These are phyloP conservation scores for Holothuria glaberrima DNA, from an alignment of 35 echinoderm and acorn worm species.

Conservation along the genomic window DNA sequence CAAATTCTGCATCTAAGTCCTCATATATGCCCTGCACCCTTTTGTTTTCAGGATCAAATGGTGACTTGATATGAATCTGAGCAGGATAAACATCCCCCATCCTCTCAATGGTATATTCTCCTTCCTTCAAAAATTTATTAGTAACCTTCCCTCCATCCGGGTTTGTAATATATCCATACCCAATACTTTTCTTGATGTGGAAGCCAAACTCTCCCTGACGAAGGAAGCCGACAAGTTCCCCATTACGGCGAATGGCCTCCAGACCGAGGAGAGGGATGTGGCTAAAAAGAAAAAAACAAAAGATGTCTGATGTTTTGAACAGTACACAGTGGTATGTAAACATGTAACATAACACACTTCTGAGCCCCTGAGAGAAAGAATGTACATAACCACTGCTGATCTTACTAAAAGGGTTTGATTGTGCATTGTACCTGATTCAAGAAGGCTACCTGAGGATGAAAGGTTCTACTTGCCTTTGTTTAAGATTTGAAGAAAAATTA, in stretches of 20 bases:
- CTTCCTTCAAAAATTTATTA: constrained; percentile 81
- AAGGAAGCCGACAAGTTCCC: constrained; percentile 74
- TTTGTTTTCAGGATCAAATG: constrained; percentile 91
- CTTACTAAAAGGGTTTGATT: too few species aligned
- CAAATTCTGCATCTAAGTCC: background rate
- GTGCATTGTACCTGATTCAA: too few species aligned
- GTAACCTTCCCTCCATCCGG: constrained; percentile 78
- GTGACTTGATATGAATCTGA: constrained; percentile 78
- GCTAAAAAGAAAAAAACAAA: constrained; percentile 8
- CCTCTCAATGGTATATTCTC: constrained; percentile 86
- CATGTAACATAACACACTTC: too few species aligned
- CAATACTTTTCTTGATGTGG: constrained; percentile 72
- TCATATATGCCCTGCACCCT: constrained; percentile 84
- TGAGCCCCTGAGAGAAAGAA: too few species aligned
- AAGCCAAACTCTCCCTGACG: constrained; percentile 81
- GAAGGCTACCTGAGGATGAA: too few species aligned
- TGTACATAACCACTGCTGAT: too few species aligned
- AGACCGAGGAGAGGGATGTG: constrained; percentile 74
- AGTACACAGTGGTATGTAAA: too few species aligned
- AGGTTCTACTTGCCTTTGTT: too few species aligned
- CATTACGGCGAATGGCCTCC: constrained; percentile 86
- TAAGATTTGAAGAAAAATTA: too few species aligned
- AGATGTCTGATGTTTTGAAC: background rate
- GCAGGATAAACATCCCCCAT: constrained; percentile 81
- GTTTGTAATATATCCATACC: constrained; percentile 77